These are phyloP conservation scores for Sylvietta virens DNA, from an alignment of 2,113 vertebrate genomes.

Conservation along the genomic window DNA sequence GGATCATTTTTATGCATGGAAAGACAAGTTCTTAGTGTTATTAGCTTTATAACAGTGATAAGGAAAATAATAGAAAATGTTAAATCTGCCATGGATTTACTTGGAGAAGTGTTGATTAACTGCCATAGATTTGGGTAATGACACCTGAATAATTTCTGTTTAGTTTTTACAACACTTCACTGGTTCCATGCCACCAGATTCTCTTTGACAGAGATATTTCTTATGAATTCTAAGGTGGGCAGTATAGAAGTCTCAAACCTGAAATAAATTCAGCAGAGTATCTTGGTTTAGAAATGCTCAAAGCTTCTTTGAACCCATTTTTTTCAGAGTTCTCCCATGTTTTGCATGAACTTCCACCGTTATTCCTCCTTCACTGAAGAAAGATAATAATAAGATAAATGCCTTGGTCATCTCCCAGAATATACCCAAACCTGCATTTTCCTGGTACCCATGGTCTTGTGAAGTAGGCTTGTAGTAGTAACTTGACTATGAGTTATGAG, in stretches of 20 bases:
- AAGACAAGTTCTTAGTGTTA: neutral
- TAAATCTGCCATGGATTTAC: neutral
- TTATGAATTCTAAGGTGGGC: neutral
- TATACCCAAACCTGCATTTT: neutral
- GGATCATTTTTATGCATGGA: neutral
- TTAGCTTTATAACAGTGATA: neutral
- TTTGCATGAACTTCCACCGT: neutral
- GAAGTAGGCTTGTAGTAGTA: neutral
- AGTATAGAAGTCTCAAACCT: neutral
- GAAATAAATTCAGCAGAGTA: neutral
- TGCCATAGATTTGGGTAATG: neutral
- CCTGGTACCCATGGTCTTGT: neutral
- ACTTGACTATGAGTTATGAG: constrained; percentile 36
- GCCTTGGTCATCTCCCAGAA: neutral
- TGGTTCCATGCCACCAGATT: neutral
- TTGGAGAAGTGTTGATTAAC: neutral
- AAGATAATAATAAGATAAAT: neutral
- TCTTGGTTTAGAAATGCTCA: neutral
- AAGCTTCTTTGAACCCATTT: neutral
- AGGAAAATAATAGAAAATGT: neutral
- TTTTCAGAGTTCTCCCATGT: neutral
- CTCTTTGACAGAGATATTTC: neutral
- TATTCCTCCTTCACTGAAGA: neutral
- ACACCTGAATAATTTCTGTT: neutral
- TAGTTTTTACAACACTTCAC: neutral